Evolutionary conservation across 2,888 invertebrate species (phyloP), one percentile per base, ranked within the genome.

Genomic region (Rhingia rostrata): DNA sequence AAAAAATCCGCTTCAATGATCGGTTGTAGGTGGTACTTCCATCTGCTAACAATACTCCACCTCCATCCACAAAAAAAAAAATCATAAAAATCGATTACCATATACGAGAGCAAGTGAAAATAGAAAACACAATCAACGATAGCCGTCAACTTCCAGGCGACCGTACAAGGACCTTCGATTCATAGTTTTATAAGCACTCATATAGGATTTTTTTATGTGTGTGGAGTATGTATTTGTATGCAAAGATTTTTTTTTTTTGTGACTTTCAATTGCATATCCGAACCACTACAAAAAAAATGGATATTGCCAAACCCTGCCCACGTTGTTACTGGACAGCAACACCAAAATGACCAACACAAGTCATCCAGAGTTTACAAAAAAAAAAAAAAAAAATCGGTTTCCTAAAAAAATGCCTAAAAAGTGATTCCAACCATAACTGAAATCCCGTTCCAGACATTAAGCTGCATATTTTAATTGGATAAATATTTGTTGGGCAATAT

Each of bases 381-480:
- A 58, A 49, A 43, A 60, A 60, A 64, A 60, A 39, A 80, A 69
- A 58, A 66, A 74, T 51, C 47, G 60, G 47, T 49, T 39, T 67
- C 63, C n/a, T n/a, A n/a, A 22, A 22, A 12, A 81, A 81, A 75
- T 64, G 56, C 73, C 69, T 56, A 73, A 74, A 79, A 83, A 73
- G 79, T 83, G 83, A 83, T 79, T 58, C 43, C 73, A 79, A 73
- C 73, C 83, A 69, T 83, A 79, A 58, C 83, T 41, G 51, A 79
- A 69, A 67, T 64, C 53, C 58, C 73, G 83, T 83, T 83, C 79
- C 83, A 64, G 74, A 83, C 83, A 79, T 83, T 83, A 83, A 79
- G 73, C 83, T 83, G 79, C 67, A 83, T 72, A 73, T 83, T 83
- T 83, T 79, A 83, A 83, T 83, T 83, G 79, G 79, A 79, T 69